phyloP scores from a whole-genome alignment of 2,113 vertebrate species.

The Prinia subflava region DNA sequence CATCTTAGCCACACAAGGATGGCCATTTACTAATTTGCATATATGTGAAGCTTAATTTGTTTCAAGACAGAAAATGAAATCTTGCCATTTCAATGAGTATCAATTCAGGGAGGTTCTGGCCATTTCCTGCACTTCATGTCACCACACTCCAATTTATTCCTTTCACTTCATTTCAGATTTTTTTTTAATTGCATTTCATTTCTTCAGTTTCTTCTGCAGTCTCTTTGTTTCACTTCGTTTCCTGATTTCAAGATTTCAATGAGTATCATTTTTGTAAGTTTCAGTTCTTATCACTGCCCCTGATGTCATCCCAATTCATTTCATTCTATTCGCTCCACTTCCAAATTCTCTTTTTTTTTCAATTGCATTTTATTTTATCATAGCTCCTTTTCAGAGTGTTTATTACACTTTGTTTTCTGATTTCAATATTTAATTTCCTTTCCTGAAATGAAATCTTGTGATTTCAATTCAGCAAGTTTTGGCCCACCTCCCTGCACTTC shows the following conservation, averaged over 20 bases:
- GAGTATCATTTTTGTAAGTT: neutral
- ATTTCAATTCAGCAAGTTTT: neutral
- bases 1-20: neutral
- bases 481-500: neutral
- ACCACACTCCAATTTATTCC: neutral
- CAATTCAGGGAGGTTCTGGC: neutral
- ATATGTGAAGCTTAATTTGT: neutral
- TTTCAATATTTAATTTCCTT: neutral
- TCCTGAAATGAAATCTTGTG: accelerated
- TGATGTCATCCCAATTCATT: neutral
- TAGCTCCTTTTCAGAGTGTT: neutral
- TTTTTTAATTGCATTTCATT: neutral
- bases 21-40: neutral
- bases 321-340: neutral
- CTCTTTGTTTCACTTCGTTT: neutral
- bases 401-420: neutral
- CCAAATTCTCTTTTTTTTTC: neutral
- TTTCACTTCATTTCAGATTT: neutral
- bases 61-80: neutral
- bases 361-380: neutral
- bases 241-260: neutral
- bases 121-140: neutral
- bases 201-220: neutral
- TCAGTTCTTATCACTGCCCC: neutral
- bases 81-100: neutral